Percentiles rank a stretch among this genome's conserved stretches.
Evolutionary conservation across 1,140 invertebrate genomes (phyloP).

Genomic region (Antheraea pernyi): DNA sequence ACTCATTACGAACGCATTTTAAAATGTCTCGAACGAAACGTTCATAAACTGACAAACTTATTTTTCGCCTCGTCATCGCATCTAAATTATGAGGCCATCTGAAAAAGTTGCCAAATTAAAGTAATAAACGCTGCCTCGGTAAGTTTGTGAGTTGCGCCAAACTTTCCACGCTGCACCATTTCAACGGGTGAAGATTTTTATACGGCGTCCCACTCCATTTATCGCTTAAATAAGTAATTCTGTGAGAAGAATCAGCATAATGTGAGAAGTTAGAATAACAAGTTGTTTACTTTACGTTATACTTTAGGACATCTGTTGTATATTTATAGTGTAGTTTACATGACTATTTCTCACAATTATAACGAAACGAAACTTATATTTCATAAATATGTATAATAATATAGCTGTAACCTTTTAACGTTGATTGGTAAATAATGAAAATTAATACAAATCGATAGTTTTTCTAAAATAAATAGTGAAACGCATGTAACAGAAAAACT

Average conservation of each 20-base stretch:
- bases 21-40: background rate
- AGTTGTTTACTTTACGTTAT: constrained; percentile 44
- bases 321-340: background rate
- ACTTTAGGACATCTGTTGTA: background rate
- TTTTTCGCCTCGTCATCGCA: background rate
- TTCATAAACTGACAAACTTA: background rate
- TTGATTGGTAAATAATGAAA: too few relatives aligned
- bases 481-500: too few relatives aligned
- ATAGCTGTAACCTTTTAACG: too few relatives aligned
- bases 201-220: constrained; percentile 58
- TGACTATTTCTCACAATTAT: background rate
- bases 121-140: background rate
- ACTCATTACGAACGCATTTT: background rate
- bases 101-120: too few relatives aligned
- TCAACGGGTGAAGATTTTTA: constrained; percentile 54
- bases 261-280: constrained; percentile 55
- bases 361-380: too few relatives aligned
- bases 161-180: constrained; percentile 34
- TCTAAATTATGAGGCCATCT: background rate
- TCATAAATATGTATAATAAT: too few relatives aligned
- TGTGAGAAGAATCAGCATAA: constrained; percentile 66
- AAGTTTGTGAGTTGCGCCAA: constrained; percentile 33
- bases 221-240: constrained; percentile 71
- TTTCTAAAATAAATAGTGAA: too few relatives aligned
- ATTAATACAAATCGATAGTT: too few relatives aligned